Evolutionary conservation across 2,888 invertebrate species (phyloP), one percentile per base, ranked within the genome.

Genomic region (Drosophila emarginata): DNA sequence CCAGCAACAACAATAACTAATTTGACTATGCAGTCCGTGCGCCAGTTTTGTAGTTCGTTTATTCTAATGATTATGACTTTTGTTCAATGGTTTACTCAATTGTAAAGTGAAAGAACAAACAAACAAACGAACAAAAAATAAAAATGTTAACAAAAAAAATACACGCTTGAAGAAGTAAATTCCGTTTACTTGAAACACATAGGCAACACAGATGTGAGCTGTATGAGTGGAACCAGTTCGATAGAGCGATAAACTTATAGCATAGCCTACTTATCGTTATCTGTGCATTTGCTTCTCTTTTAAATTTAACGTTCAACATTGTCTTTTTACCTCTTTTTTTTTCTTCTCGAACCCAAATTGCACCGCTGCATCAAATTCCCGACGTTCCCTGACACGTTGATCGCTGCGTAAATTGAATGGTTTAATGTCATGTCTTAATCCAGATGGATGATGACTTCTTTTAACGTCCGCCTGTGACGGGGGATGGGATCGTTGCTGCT

Each of bases 371-470:
- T 91, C 89, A 37, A 76, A 91, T 21, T 88, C 82, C 21, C 89
- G 90, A 0, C 92, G 87, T 15, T 90, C 90, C 18, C 84, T 85
- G 50, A 90, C 62, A 0, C 92, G 89, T 50, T 85, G 80, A 9
- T 91, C 91, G 1, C 79, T 58, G 12, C 78, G 86, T 28, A 92
- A 68, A n/a, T 89, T 83, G 53, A 91, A 91, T 18, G 91, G 91
- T 23, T 84, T 83, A 4, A 62, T 26, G 4, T 87, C 77, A 79
- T 72, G 37, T n/a, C n/a, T 37, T 45, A 21, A 12, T 9, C 11
- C 32, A 9, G 32, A 32, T 32, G 32, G 18, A 11, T 11, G 11
- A 21, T 18, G 18, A 12, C 0, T 21, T 5, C 11, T 45, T 21
- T 45, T 45, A 45, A 3, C 21, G 2, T 45, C 45, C 45, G 12